Base-by-base conservation (phyloP, 2,888 invertebrate genomes). In the Horisme vitalbata region DNA sequence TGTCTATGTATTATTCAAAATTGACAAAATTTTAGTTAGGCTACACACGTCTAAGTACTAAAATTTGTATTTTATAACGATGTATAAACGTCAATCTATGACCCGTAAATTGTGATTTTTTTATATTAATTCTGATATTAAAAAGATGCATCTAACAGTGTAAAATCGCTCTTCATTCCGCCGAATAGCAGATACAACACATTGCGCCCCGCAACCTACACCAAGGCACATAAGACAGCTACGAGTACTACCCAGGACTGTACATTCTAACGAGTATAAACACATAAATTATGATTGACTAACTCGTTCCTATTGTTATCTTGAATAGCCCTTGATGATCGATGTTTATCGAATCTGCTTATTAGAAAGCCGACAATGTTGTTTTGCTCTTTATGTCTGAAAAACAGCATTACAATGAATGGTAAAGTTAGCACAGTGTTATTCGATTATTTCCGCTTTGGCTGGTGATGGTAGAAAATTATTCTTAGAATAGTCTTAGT, bases 401-500 rank as follows among this genome's bases (percentile, higher is more conserved):
- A 75, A n/a, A 71, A 64, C 52, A 68, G 64, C 53, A 62, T 64
- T 57, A 61, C 44, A 47, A 52, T 51, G 44, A 44, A 51, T 59
- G 55, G 49, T 41, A 45, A 54, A 58, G 67, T 77, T 73, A 75
- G 71, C 66, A 71, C 64, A 63, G 55, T 61, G 62, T 71, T 72
- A 71, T 57, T 57, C 32, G 21, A 52, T 59, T 44, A 43, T 41
- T 39, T 45, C 41, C 31, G 28, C 34, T 18, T 35, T 34, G 31
- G 45, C 41, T 36, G 35, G 41, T 45, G 32, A 26, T 41, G 34
- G 31, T 21, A 28, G 33, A 44, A 44, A 48, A 31, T 41, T 21
- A 38, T 34, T 41, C 15, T 4, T 37, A 20, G 18, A 30, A 45
- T 31, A 43, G 20, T 38, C 34, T 44, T 58, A 55, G 53, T 57